These are phyloP conservation scores for Caenorhabditis becei DNA, from an alignment of 2,888 invertebrate genomes.

Conservation along the genomic window DNA sequence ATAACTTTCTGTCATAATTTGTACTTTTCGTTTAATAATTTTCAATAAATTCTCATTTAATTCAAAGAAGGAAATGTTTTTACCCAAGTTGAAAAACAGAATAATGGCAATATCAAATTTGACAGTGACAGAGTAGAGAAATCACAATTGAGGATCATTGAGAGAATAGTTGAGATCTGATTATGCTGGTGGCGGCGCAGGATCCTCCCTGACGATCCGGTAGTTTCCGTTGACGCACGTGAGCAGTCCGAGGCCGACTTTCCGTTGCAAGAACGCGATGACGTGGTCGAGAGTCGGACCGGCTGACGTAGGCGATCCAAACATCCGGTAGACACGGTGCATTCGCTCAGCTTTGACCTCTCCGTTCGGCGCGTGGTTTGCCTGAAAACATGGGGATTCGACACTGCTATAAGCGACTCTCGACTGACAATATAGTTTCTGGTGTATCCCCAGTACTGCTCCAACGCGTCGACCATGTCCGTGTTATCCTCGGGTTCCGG, in stretches of 20 bases:
- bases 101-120: too few relatives aligned
- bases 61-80: too few relatives aligned
- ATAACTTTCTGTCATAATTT: too few relatives aligned
- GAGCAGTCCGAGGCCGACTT: slow-evolving; percentile 76
- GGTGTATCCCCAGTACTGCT: slow-evolving; percentile 80
- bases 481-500: slow-evolving; percentile 60
- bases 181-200: not conserved
- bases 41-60: too few relatives aligned
- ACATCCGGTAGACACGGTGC: slow-evolving; percentile 76
- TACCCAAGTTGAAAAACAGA: too few relatives aligned
- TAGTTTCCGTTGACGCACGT: slow-evolving; percentile 75
- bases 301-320: slow-evolving; percentile 68
- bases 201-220: slow-evolving; percentile 54
- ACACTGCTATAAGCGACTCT: too few relatives aligned
- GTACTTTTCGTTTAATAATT: too few relatives aligned
- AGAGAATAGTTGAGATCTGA: too few relatives aligned
- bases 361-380: slow-evolving; percentile 67
- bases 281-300: slow-evolving; percentile 76
- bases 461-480: slow-evolving; percentile 73
- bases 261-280: slow-evolving; percentile 76
- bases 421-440: slow-evolving; percentile 69
- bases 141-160: not conserved
- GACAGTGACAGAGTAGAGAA: too few relatives aligned
- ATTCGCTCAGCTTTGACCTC: slow-evolving; percentile 75
- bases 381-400: slow-evolving; percentile 43